These are phyloP conservation scores for Glossophaga mutica DNA, from an alignment of 2,797 vertebrate species.

Conservation along the genomic window DNA sequence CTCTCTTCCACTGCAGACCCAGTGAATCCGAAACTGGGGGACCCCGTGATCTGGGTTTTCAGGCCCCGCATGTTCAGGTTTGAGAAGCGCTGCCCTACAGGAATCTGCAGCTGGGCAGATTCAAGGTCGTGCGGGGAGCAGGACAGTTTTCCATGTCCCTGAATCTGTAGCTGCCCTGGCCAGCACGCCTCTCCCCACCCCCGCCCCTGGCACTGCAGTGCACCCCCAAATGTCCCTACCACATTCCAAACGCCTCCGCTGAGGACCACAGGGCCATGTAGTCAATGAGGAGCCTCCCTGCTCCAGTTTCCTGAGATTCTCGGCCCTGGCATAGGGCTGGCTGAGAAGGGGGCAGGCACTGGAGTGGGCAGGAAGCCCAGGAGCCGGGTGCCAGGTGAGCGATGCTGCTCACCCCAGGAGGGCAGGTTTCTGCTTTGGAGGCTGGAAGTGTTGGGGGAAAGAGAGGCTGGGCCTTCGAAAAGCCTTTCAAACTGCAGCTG, in stretches of 20 bases:
- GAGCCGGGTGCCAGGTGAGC: not conserved
- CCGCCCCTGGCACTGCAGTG: not conserved
- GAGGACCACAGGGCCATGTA: not conserved
- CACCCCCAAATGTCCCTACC: not conserved
- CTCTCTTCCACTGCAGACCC: not conserved
- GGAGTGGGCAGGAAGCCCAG: not conserved
- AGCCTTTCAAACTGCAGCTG: not conserved
- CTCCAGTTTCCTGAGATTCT: not conserved
- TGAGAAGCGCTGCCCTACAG: not conserved
- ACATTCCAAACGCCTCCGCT: not conserved
- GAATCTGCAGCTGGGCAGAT: accelerated
- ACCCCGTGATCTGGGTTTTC: not conserved
- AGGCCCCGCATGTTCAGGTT: not conserved
- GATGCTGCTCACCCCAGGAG: not conserved
- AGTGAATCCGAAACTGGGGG: too few species aligned
- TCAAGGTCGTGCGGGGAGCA: accelerated
- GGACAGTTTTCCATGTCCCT: accelerated
- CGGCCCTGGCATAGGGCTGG: not conserved
- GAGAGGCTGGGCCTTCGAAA: not conserved
- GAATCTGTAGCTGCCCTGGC: not conserved
- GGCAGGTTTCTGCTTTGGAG: not conserved
- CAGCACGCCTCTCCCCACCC: accelerated
- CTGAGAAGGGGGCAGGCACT: not conserved
- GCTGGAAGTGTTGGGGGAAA: not conserved
- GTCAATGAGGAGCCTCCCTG: not conserved